Evolutionary conservation across 2,797 vertebrate genomes (phyloP).

Genomic region (Botia almorhae): DNA sequence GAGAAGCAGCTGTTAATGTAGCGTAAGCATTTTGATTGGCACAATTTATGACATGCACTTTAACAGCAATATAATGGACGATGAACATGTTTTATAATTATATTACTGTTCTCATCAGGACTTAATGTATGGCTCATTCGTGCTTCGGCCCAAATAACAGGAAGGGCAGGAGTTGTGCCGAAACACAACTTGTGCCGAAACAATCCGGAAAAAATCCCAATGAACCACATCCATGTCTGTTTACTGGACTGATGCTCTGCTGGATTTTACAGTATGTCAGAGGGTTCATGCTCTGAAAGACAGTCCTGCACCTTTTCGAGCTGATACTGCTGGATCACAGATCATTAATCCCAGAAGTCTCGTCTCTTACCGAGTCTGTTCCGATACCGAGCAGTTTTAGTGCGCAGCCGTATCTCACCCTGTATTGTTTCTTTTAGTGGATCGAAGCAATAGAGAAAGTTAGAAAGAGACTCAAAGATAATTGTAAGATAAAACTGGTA

Average conservation of each 20-base stretch:
- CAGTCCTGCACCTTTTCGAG: not conserved
- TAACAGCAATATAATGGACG: conserved; percentile 23
- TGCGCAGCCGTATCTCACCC: conserved; percentile 12
- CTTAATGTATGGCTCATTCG: conserved; percentile 16
- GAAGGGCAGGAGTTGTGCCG: not conserved
- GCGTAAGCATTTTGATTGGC: conserved; percentile 38
- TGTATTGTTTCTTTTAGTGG: conserved; percentile 2
- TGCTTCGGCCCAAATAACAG: not conserved
- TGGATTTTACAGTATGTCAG: not conserved
- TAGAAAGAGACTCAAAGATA: not conserved
- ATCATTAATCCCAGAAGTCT: conserved; percentile 41
- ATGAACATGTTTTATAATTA: conserved; percentile 32
- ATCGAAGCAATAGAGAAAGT: not conserved
- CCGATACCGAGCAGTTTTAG: not conserved
- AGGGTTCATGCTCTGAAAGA: not conserved
- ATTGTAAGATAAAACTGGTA: conserved; percentile 7
- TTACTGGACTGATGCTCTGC: not conserved
- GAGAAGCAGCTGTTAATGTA: conserved; percentile 6
- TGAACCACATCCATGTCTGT: not conserved
- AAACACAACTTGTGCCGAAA: not conserved
- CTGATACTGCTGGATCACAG: conserved; percentile 10
- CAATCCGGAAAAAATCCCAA: not conserved
- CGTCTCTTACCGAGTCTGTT: conserved; percentile 7
- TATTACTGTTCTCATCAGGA: conserved; percentile 23
- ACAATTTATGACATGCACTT: conserved; percentile 23